A percentile compares a stretch with the other conserved stretches of the same genome.
Conservation (phyloP, 2,888 invertebrate genomes). For the Pterostichus niger region DNA sequence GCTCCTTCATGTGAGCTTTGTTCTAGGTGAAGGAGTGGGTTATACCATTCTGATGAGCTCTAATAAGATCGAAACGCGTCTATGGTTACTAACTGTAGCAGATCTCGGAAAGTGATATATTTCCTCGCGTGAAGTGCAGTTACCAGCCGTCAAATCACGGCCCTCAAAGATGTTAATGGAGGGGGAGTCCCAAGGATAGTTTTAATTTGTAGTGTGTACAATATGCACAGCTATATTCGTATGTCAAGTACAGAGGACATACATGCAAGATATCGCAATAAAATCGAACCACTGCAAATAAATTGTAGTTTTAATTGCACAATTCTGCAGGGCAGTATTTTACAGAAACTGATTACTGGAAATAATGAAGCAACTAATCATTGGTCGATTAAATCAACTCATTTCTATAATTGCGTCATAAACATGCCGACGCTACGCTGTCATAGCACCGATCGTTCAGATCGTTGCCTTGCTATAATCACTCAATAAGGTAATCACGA, state of each 20-base stretch:
- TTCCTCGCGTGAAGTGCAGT: no score
- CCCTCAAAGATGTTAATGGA: no score
- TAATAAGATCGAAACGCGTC: no score
- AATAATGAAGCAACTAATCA: conserved; percentile 77
- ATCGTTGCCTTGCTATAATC: conserved; percentile 69
- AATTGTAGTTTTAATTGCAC: conserved; percentile 74
- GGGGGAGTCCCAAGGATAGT: no score
- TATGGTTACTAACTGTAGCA: no score
- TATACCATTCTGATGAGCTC: no score
- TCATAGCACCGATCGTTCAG: conserved; percentile 68
- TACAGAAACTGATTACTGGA: conserved; percentile 74
- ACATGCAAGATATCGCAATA: conserved; percentile 27
- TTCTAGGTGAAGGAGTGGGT: no score
- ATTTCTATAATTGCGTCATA: conserved; percentile 77
- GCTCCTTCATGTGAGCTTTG: no score
- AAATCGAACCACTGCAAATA: conserved; percentile 16
- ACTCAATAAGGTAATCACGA: conserved; percentile 69
- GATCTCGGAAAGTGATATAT: no score
- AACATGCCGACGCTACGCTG: conserved; percentile 75
- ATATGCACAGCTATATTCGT: background rate
- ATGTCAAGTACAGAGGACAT: background rate
- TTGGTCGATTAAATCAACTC: conserved; percentile 76
- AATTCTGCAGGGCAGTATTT: conserved; percentile 74
- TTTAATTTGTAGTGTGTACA: no score
- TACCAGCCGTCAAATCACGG: no score